Base-by-base conservation (phyloP, 2,113 vertebrate species). In the Climacteris rufus region DNA sequence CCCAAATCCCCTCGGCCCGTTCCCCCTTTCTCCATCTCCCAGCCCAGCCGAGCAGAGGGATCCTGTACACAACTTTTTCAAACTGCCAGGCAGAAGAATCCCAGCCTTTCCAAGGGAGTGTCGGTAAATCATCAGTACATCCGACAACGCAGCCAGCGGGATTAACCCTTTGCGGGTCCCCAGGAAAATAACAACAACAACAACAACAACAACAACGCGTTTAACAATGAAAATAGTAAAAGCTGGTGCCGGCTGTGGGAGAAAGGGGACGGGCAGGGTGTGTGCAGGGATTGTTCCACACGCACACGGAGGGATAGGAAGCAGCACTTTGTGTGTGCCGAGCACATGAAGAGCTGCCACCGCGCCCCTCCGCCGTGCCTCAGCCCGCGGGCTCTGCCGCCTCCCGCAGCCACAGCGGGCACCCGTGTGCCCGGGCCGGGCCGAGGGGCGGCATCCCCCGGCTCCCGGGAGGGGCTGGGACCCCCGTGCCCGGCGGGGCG, bases 41-140 rank as follows among this genome's bases (percentile, higher is more conserved):
- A 84, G 68, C 66, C 83, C 88, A 17, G 50, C 45, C 83, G 13
- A 87, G 93, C 83, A 39, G 31, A 40, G 72, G 56, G 87, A 93
- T 90, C 89, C 96, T 52, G 91, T 57, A 87, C 91, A 90, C 94
- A 91, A 91, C 77, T 96, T 89, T 84, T 89, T 84, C 91, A 87
- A 94, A 82, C 95, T 83, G 96, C 96, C 89, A 96, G 79, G 91
- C 87, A 90, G 93, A 95, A 89, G 95, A 87, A 94, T 92, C 94
- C 93, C 96, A 95, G 96, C n/a, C 92, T 56, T 83, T 91, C 82
- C 95, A 94, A 97, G 97, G 97, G 97, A 97, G 95, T 94, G 91
- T 96, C 96, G 90, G 88, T 96, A 97, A 97, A 97, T 97, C 96
- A 90, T 94, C 94, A 59, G 83, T 79, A 87, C 88, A 94, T 90